Conservation (phyloP, 2,888 invertebrate species). For the Torymus aiolomorphi region DNA sequence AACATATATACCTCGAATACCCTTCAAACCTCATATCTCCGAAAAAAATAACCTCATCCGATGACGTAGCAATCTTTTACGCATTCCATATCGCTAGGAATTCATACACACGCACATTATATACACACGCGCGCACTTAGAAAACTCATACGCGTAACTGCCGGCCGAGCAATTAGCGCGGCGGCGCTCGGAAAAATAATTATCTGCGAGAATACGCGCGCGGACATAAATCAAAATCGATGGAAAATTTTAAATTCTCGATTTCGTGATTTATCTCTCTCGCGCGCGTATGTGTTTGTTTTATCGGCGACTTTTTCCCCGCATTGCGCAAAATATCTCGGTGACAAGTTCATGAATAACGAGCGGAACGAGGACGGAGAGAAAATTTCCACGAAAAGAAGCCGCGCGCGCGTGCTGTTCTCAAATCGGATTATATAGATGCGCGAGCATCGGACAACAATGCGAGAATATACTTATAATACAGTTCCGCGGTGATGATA, state of each 20-base stretch:
- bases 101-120: background rate
- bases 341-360: slow-evolving; percentile 50
- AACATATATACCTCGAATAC: background rate
- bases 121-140: too few species aligned
- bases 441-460: slow-evolving; percentile 29
- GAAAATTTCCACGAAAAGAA: slow-evolving; percentile 41
- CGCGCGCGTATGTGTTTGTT: background rate
- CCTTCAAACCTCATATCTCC: slow-evolving; percentile 6
- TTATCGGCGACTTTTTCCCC: slow-evolving; percentile 26
- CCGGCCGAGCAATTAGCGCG: slow-evolving; percentile 35
- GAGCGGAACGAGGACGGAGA: slow-evolving; percentile 25
- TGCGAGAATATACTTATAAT: background rate
- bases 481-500: slow-evolving; percentile 38
- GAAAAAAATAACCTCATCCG: background rate
- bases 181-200: slow-evolving; percentile 27
- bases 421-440: slow-evolving; percentile 53
- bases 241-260: slow-evolving; percentile 45
- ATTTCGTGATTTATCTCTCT: slow-evolving; percentile 49
- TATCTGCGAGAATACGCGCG: background rate
- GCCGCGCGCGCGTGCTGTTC: background rate
- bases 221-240: slow-evolving; percentile 52
- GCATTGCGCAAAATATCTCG: slow-evolving; percentile 3
- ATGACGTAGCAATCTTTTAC: slow-evolving; percentile 20
- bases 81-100: slow-evolving; percentile 36
- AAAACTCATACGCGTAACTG: too few species aligned